Conservation (phyloP, 2,113 vertebrate species). For the Paedocypris sp. region DNA sequence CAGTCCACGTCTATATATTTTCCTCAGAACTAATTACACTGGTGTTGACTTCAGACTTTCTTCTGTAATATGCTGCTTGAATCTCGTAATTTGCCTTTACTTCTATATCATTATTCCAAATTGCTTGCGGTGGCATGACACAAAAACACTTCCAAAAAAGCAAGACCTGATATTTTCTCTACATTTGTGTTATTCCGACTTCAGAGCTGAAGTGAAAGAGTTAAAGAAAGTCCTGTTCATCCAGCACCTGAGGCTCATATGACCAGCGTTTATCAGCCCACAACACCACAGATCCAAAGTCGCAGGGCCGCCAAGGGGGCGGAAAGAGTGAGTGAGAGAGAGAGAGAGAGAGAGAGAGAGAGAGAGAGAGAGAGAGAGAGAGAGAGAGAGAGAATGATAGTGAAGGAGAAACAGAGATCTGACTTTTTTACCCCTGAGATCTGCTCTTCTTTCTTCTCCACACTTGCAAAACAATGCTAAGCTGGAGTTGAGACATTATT, state of each 20-base stretch:
- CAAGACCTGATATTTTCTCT: no score
- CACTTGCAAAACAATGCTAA: conserved; percentile 43
- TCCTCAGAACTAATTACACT: no score
- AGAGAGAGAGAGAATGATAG: conserved; percentile 37
- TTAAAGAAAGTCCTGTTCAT: conserved; percentile 63
- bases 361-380: not conserved
- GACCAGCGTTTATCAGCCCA: conserved; percentile 59
- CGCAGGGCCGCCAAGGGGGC: conserved; percentile 53
- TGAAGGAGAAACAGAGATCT: conserved; percentile 35
- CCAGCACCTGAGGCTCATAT: conserved; percentile 58
- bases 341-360: not conserved
- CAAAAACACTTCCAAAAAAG: no score
- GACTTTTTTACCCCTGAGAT: conserved; percentile 52
- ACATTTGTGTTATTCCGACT: not conserved
- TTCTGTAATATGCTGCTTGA: no score
- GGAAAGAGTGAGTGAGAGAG: not conserved
- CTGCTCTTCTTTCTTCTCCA: conserved; percentile 34
- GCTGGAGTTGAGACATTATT: conserved; percentile 49
- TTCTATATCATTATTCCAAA: no score
- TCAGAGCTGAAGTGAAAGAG: conserved; percentile 50
- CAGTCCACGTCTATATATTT: no score
- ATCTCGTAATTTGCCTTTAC: no score
- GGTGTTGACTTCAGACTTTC: no score
- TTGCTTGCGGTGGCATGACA: no score
- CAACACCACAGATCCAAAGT: conserved; percentile 55